A percentile compares a stretch with the other conserved stretches of the same genome.
phyloP scores from a whole-genome alignment of 2,888 invertebrate genomes.

The Oscheius myriophilus region DNA sequence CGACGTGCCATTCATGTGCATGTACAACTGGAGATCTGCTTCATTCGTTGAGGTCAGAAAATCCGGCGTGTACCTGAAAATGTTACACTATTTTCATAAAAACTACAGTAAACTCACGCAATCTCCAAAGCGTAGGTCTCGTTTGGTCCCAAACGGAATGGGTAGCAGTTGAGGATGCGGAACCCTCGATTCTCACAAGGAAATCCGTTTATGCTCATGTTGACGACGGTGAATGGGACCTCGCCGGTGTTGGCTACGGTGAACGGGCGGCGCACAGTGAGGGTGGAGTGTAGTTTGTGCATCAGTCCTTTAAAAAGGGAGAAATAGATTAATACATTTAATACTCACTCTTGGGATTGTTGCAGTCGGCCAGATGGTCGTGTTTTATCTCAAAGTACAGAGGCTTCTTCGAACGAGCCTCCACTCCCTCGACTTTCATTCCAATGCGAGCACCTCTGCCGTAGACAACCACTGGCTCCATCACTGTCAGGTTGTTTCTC shows the following conservation, averaged over 20 bases:
- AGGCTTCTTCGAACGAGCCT: constrained; percentile 73
- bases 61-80: constrained; percentile 82
- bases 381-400: constrained; percentile 84
- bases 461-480: constrained; percentile 85
- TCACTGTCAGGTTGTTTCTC: constrained; percentile 90
- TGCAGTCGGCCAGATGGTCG: constrained; percentile 77
- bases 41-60: constrained; percentile 83
- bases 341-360: constrained; percentile 74
- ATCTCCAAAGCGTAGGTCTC: constrained; percentile 83
- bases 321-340: background rate
- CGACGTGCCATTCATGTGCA: constrained; percentile 69
- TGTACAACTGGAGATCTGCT: constrained; percentile 72
- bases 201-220: constrained; percentile 75
- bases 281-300: constrained; percentile 76
- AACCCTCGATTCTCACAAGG: constrained; percentile 77
- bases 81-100: constrained; percentile 9
- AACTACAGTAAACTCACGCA: constrained; percentile 74
- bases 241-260: constrained; percentile 89
- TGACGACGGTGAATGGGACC: constrained; percentile 76
- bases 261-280: constrained; percentile 84
- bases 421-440: constrained; percentile 76
- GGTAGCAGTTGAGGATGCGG: constrained; percentile 80
- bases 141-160: constrained; percentile 81
- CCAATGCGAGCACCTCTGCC: constrained; percentile 87
- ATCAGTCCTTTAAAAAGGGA: constrained; percentile 54